Evolutionary conservation across 2,797 vertebrate genomes (phyloP), one percentile per base, ranked within the genome.

Genomic region (Thalassophryne amazonica): DNA sequence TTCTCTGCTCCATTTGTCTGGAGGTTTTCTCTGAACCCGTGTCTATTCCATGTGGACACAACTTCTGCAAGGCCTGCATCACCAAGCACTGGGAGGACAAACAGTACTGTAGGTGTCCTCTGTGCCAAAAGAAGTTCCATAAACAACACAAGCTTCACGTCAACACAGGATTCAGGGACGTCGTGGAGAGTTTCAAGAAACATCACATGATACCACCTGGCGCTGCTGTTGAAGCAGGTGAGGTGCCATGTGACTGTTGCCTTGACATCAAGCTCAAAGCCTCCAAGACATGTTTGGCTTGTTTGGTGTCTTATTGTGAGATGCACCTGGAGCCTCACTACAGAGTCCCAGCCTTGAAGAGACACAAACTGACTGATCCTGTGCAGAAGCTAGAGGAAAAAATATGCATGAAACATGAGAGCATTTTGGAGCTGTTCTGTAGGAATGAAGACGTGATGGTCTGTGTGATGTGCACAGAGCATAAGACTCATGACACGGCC

Each of bases 1-100:
- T 83, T 60, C 16, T 24, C 19, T 83, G 82, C 25, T 43, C 58
- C 20, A 68, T 84, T 48, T 83, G 79, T 40, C 63, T 78, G 31
- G 79, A 82, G 1, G 14, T 84, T 7, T 81, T 79, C 27, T 58
- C 32, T 0, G 64, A 84, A 19, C 79, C 81, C 4, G 72, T 83
- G 25, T 69, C 77, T 13, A 53, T 65, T 12, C 78, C 79, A 24
- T 83, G 81, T 45, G 80, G 80, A 46, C 80, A 85, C 74, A 83
- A 78, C 45, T 85, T 74, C 60, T 82, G 80, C 48, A 60, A 63
- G 10, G 30, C n/a, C 13, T 79, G 80, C 30, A 69, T 76, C 45
- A 7, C 5, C 38, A 47, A 2, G 8, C 67, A 79, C 73, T 69
- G 76, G 73, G 10, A 40, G 4, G 34, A 1, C 36, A 78, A 56